These are phyloP conservation scores for Antrozous pallidus DNA, from an alignment of 2,797 vertebrate genomes.

Conservation along the genomic window DNA sequence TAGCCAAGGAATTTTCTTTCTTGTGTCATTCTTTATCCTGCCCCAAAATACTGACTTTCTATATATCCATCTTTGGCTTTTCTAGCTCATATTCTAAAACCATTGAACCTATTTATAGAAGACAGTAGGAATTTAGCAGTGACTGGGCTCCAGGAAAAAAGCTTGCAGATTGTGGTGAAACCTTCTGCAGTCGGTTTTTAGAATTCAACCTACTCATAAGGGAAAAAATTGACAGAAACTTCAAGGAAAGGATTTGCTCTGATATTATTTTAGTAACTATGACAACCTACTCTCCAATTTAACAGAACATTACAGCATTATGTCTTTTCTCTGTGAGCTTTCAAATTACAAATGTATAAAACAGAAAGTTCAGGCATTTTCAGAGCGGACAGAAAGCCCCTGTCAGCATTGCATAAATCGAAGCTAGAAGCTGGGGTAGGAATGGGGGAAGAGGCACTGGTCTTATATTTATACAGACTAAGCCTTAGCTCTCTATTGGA, in stretches of 20 bases:
- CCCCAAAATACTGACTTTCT: neutral
- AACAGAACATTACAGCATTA: conserved; percentile 22
- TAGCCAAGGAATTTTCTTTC: neutral
- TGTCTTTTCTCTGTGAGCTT: conserved; percentile 39
- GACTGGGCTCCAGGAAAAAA: neutral
- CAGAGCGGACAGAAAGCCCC: conserved; percentile 4
- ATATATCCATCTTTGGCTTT: neutral
- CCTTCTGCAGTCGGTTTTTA: neutral
- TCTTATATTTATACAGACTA: neutral
- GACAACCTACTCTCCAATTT: conserved; percentile 45
- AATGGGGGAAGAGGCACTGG: neutral
- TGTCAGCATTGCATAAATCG: neutral
- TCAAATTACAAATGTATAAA: conserved; percentile 40
- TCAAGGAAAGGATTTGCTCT: conserved; percentile 11
- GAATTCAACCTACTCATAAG: neutral
- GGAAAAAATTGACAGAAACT: neutral
- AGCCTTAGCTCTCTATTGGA: neutral
- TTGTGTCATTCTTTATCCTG: neutral
- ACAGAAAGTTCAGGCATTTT: conserved; percentile 49
- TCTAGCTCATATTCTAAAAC: conserved; percentile 17
- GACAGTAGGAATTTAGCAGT: neutral
- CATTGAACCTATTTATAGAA: conserved; percentile 1
- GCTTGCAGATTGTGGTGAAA: neutral
- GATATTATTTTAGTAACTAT: conserved; percentile 31
- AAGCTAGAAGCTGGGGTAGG: neutral